phyloP scores from a whole-genome alignment of 2,888 invertebrate genomes.

The Leucophenga montana region DNA sequence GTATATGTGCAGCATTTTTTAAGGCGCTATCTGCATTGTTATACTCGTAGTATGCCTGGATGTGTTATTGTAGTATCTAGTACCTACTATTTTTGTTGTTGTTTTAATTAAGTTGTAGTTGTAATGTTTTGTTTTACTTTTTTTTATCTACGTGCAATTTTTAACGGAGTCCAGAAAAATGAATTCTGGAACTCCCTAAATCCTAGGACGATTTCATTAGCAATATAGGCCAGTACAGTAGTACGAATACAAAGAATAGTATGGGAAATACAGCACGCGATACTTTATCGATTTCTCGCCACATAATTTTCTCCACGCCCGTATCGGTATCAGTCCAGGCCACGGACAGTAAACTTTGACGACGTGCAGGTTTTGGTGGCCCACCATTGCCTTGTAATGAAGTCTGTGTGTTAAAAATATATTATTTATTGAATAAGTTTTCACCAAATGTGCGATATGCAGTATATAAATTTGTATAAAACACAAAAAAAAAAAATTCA shows the following conservation, averaged over 20 bases:
- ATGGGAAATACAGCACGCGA: conserved; percentile 85
- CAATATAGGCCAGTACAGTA: conserved; percentile 86
- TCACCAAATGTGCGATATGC: no score
- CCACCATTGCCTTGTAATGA: conserved; percentile 73
- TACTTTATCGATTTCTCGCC: conserved; percentile 85
- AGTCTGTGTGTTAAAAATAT: conserved; percentile 52
- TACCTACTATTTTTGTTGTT: not conserved
- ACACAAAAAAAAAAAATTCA: no score
- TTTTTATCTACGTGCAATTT: conserved; percentile 35
- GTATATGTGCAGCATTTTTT: not conserved
- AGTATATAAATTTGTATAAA: no score
- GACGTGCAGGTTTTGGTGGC: conserved; percentile 71
- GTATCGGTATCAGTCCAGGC: conserved; percentile 80
- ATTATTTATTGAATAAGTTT: no score
- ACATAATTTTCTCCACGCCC: conserved; percentile 82
- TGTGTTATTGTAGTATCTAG: not conserved
- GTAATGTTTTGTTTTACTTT: not conserved
- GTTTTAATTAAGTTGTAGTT: not conserved
- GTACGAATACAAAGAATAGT: conserved; percentile 83
- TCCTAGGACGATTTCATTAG: conserved; percentile 78
- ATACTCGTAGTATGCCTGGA: not conserved
- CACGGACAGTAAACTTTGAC: conserved; percentile 75
- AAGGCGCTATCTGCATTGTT: not conserved
- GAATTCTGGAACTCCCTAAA: conserved; percentile 71
- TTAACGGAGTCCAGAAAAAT: conserved; percentile 72